phyloP scores from a whole-genome alignment of 2,888 invertebrate genomes.

The Caenorhabditis panamensis region DNA sequence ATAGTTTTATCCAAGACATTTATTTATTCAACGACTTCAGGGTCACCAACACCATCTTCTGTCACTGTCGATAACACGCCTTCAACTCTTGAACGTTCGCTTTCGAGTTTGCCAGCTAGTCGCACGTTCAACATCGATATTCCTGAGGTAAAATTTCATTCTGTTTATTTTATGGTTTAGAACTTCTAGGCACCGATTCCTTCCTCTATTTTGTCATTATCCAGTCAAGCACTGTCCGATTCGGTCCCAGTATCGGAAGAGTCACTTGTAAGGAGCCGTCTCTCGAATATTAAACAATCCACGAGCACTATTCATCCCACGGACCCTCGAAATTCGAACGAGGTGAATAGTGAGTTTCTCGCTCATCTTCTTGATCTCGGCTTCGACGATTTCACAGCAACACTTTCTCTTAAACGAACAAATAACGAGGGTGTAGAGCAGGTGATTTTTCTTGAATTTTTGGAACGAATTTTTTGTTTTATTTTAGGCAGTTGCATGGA shows the following conservation, averaged over 20 bases:
- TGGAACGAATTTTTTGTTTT: no score
- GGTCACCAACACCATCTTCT: slow-evolving; percentile 65
- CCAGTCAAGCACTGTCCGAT: slow-evolving; percentile 50
- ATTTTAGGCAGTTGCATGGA: slow-evolving; percentile 74
- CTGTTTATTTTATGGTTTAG: not conserved
- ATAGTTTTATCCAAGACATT: no score
- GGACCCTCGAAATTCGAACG: slow-evolving; percentile 61
- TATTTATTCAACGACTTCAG: no score
- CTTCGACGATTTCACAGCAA: slow-evolving; percentile 72
- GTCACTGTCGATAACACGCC: slow-evolving; percentile 63
- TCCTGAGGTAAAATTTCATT: slow-evolving; percentile 22
- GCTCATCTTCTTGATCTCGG: slow-evolving; percentile 71
- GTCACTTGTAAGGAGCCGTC: no score
- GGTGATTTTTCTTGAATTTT: no score
- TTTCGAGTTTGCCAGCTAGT: slow-evolving; percentile 16
- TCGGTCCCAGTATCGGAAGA: slow-evolving; percentile 16
- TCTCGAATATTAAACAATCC: not conserved
- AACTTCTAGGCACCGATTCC: slow-evolving; percentile 39
- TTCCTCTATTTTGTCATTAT: slow-evolving; percentile 38
- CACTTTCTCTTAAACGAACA: slow-evolving; percentile 71
- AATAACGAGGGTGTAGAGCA: slow-evolving; percentile 71
- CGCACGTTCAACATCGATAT: slow-evolving; percentile 46
- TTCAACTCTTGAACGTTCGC: slow-evolving; percentile 32
- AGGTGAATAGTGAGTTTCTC: slow-evolving; percentile 62
- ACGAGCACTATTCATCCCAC: slow-evolving; percentile 44